A percentile compares a stretch with the other conserved stretches of the same genome.
phyloP scores from a whole-genome alignment of 2,888 invertebrate species.

The Unio pictorum region DNA sequence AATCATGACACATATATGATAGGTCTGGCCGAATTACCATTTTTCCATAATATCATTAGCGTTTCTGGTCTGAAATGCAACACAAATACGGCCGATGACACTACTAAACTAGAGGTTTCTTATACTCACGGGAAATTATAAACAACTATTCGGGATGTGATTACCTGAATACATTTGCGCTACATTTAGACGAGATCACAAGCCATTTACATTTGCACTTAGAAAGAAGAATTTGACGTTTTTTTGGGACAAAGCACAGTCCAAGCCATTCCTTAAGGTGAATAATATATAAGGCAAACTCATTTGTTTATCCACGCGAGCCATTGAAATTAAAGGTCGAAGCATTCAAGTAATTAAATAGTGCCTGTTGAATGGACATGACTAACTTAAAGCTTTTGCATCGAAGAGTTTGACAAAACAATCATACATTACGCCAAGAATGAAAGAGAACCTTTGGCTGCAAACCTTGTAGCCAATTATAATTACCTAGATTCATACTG shows the following conservation, averaged over 20 bases:
- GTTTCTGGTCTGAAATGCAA: too few relatives aligned
- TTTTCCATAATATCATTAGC: too few relatives aligned
- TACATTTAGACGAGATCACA: too few relatives aligned
- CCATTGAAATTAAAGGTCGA: conserved; percentile 33
- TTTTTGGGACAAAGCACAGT: conserved; percentile 5
- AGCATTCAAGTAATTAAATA: conserved; percentile 34
- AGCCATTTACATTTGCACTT: conserved; percentile 9
- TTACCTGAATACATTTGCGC: too few relatives aligned
- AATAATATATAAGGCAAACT: conserved; percentile 12
- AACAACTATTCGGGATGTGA: too few relatives aligned
- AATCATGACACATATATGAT: too few relatives aligned
- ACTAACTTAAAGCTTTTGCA: too few relatives aligned
- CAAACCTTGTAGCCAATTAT: conserved; percentile 35
- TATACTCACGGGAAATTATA: too few relatives aligned
- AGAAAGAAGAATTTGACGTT: neutral
- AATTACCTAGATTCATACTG: conserved; percentile 33
- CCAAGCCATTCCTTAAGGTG: conserved; percentile 14
- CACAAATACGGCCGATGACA: too few relatives aligned
- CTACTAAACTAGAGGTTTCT: too few relatives aligned
- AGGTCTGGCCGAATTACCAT: too few relatives aligned
- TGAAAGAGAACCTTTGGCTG: conserved; percentile 38
- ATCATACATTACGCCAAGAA: conserved; percentile 49
- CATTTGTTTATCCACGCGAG: conserved; percentile 22
- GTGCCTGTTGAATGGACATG: conserved; percentile 40
- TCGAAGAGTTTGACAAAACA: too few relatives aligned